Percentiles rank a stretch among this genome's conserved stretches.
phyloP scores from a whole-genome alignment of 2,888 invertebrate genomes.

The Protula sp. region DNA sequence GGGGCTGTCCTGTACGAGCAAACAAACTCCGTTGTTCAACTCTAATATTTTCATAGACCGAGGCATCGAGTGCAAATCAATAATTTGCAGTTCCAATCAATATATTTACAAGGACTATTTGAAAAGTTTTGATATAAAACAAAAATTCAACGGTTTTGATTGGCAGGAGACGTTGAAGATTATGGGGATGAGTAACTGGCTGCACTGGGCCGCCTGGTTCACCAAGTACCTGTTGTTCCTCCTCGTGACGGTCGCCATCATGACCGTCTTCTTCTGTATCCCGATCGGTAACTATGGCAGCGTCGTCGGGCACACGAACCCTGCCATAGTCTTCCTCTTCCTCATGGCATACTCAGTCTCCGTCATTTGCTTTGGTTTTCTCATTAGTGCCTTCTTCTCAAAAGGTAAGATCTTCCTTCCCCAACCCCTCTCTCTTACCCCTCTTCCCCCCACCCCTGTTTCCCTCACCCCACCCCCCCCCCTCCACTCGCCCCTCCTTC shows the following conservation, averaged over 20 bases:
- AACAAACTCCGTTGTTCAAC: no score
- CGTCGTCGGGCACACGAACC: constrained; percentile 67
- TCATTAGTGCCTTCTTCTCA: constrained; percentile 73
- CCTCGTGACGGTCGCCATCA: constrained; percentile 59
- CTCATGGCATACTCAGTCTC: constrained; percentile 67
- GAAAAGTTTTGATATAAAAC: no score
- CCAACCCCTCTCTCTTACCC: no score
- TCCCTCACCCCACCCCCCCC: no score
- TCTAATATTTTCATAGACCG: no score
- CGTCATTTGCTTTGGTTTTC: constrained; percentile 72
- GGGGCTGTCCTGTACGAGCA: no score
- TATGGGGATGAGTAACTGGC: constrained; percentile 78
- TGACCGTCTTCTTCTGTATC: constrained; percentile 48
- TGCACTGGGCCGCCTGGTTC: constrained; percentile 85
- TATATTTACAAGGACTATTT: no score
- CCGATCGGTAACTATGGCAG: constrained; percentile 18
- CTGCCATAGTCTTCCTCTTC: constrained; percentile 66
- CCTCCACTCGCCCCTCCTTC: no score
- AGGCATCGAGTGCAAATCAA: no score
- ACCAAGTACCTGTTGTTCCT: constrained; percentile 69
- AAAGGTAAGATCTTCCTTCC: constrained; percentile 60
- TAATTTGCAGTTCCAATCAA: no score
- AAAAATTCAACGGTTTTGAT: no score
- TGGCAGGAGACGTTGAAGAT: constrained; percentile 90
- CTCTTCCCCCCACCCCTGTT: no score